Percentiles rank a stretch among this genome's conserved stretches.
Conservation (phyloP, 2,113 vertebrate species). For the Pygoscelis adeliae region DNA sequence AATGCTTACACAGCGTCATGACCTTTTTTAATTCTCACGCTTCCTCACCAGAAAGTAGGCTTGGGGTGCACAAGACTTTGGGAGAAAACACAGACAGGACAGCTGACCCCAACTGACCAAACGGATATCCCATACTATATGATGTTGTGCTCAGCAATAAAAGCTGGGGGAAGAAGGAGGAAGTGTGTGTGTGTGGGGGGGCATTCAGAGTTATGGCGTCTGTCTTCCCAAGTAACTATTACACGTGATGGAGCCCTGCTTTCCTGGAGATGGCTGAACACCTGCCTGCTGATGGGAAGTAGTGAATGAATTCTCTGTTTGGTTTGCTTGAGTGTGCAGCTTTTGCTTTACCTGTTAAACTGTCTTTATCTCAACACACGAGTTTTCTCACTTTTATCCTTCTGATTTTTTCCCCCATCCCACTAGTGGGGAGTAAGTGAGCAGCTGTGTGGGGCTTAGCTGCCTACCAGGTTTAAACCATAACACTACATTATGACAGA, state of each 20-base stretch:
- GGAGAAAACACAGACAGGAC: background rate
- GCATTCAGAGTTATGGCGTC: background rate
- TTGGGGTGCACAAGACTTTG: too few relatives aligned
- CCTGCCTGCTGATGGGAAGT: background rate
- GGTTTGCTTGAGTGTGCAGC: background rate
- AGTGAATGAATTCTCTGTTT: background rate
- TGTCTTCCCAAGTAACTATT: background rate
- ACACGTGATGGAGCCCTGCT: background rate
- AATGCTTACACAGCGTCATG: background rate
- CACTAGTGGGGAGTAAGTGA: too few relatives aligned
- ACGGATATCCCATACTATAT: background rate
- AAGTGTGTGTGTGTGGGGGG: background rate
- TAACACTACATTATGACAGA: background rate
- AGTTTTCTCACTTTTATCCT: background rate
- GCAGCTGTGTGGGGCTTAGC: background rate
- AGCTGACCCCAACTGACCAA: background rate
- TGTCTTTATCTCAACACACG: background rate
- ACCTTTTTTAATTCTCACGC: background rate
- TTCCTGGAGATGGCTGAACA: background rate
- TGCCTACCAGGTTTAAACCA: background rate
- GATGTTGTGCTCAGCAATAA: background rate
- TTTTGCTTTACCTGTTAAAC: background rate
- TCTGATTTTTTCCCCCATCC: background rate
- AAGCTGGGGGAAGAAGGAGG: background rate
- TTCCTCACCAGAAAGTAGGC: background rate